A percentile compares a stretch with the other conserved stretches of the same genome.
phyloP scores from a whole-genome alignment of 1,140 invertebrate genomes.

The Maconellicoccus hirsutus region DNA sequence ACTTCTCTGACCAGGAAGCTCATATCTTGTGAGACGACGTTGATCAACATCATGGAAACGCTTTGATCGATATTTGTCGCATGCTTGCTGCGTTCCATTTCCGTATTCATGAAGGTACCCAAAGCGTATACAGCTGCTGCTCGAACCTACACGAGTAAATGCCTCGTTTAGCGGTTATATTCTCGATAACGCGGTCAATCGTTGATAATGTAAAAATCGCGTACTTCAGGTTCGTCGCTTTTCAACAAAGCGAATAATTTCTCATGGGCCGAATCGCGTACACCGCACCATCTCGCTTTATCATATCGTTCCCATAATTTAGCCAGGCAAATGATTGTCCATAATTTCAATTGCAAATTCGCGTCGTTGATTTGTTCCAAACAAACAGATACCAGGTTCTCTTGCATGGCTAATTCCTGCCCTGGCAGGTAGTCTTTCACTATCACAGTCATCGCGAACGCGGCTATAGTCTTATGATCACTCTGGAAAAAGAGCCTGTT shows the following conservation, averaged over 20 bases:
- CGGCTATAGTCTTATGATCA: constrained; percentile 76
- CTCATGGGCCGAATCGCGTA: constrained; percentile 89
- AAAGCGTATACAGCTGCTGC: constrained; percentile 83
- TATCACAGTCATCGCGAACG: constrained; percentile 83
- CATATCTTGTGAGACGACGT: constrained; percentile 65
- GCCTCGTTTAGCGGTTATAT: too few species aligned
- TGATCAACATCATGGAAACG: constrained; percentile 74
- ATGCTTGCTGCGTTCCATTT: constrained; percentile 71
- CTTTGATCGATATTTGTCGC: constrained; percentile 86
- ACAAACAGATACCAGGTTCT: constrained; percentile 77
- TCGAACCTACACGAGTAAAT: constrained; percentile 43
- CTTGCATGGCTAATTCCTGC: constrained; percentile 76
- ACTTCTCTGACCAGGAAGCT: constrained; percentile 79
- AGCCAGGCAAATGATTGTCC: constrained; percentile 88
- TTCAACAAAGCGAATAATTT: constrained; percentile 70
- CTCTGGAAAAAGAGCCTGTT: constrained; percentile 41
- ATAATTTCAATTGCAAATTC: constrained; percentile 64
- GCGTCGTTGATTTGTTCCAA: constrained; percentile 61
- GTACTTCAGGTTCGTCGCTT: constrained; percentile 73
- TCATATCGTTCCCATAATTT: constrained; percentile 88
- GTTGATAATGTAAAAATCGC: not conserved
- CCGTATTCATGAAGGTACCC: constrained; percentile 78
- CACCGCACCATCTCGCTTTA: constrained; percentile 87
- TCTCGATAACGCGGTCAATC: too few species aligned
- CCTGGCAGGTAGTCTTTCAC: constrained; percentile 79